phyloP scores from a whole-genome alignment of 2,113 vertebrate species.

The Protobothrops mucrosquamatus region DNA sequence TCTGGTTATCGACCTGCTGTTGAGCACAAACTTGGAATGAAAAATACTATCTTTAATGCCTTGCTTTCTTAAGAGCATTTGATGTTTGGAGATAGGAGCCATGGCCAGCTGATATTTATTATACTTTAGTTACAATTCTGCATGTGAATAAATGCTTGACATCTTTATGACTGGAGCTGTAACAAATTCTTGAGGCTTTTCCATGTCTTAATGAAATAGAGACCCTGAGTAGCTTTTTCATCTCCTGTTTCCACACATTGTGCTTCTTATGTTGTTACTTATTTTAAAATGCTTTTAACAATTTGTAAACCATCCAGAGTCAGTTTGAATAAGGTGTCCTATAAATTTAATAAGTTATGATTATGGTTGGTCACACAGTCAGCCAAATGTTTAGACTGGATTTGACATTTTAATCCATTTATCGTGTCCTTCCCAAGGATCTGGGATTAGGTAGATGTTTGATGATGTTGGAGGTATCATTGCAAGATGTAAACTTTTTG shows the following conservation, averaged over 20 bases:
- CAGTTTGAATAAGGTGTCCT: background rate
- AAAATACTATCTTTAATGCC: constrained; percentile 47
- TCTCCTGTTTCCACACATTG: background rate
- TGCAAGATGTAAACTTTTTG: background rate
- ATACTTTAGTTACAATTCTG: constrained; percentile 29
- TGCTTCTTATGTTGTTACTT: background rate
- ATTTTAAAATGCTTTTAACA: background rate
- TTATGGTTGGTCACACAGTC: background rate
- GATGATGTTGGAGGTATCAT: background rate
- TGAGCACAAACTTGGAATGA: constrained; percentile 19
- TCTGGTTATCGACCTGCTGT: constrained; percentile 19
- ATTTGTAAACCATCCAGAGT: background rate
- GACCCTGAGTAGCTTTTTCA: accelerated
- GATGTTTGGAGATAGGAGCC: constrained; percentile 49
- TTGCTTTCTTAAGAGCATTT: constrained; percentile 23
- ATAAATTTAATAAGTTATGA: background rate
- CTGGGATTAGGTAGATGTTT: background rate
- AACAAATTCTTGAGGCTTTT: accelerated
- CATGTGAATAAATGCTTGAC: constrained; percentile 27
- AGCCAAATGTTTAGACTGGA: background rate
- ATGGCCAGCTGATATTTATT: constrained; percentile 28
- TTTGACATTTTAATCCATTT: background rate
- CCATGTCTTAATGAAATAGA: background rate
- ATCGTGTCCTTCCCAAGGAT: background rate
- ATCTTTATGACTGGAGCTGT: background rate